Conservation (phyloP, 2,113 vertebrate genomes). For the Tylochromis polylepis region DNA sequence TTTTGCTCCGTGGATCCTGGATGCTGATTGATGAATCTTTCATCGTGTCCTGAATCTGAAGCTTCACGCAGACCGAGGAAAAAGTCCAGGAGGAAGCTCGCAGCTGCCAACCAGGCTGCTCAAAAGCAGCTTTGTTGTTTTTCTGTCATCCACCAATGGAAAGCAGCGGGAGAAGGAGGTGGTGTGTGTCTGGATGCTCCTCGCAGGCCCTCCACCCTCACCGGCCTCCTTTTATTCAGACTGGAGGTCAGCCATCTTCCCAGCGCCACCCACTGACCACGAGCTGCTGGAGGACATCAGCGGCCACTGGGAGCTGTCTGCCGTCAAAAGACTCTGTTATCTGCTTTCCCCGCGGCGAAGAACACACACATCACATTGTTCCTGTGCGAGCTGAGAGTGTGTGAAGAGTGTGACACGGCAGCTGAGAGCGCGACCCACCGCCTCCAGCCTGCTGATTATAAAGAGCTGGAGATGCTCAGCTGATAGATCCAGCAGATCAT, state of each 20-base stretch:
- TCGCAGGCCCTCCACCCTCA: not conserved
- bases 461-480: not conserved
- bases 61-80: not conserved
- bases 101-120: not conserved
- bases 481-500: not conserved
- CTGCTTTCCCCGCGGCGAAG: not conserved
- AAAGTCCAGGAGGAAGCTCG: not conserved
- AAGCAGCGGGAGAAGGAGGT: not conserved
- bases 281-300: not conserved
- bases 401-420: not conserved
- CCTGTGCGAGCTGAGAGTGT: not conserved
- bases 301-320: not conserved
- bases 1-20: not conserved
- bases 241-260: constrained; percentile 42
- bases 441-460: not conserved
- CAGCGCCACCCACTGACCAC: constrained; percentile 13
- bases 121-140: not conserved
- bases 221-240: not conserved
- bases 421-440: not conserved
- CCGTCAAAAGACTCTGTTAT: not conserved
- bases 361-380: not conserved
- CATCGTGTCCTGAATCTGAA: not conserved
- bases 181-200: not conserved
- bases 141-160: not conserved
- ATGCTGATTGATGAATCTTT: not conserved